A percentile compares a stretch with the other conserved stretches of the same genome.
Conservation (phyloP, 2,888 invertebrate genomes). For the Epistrophe grossulariae region DNA sequence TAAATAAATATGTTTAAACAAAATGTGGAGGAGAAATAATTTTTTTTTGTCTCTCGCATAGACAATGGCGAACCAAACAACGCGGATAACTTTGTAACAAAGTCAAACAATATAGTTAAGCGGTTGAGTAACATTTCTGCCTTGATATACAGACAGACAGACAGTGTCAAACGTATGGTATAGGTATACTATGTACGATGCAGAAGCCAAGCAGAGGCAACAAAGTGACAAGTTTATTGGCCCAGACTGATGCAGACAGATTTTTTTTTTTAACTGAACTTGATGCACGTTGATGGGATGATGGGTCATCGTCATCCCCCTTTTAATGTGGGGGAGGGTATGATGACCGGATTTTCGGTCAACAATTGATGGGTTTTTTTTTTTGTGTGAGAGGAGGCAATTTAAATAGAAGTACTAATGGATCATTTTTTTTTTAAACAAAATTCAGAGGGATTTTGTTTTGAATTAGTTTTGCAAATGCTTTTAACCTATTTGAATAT, state of each 20-base stretch:
- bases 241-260: slow-evolving; percentile 59
- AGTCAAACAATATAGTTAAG: slow-evolving; percentile 56
- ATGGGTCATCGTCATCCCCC: slow-evolving; percentile 4
- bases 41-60: too few relatives aligned
- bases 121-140: slow-evolving; percentile 37
- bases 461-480: slow-evolving; percentile 1
- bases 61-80: slow-evolving; percentile 6
- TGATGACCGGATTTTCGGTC: slow-evolving; percentile 38
- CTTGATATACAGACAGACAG: slow-evolving; percentile 12
- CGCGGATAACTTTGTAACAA: slow-evolving; percentile 20
- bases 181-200: background rate
- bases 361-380: slow-evolving; percentile 54
- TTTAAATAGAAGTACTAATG: slow-evolving; percentile 14
- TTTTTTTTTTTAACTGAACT: slow-evolving; percentile 56
- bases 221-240: slow-evolving; percentile 70
- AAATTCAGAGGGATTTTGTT: background rate
- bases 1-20: slow-evolving; percentile 27
- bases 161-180: background rate
- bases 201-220: slow-evolving; percentile 14
- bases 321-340: background rate
- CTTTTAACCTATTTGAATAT: background rate
- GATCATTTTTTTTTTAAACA: background rate
- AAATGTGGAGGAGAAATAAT: too few relatives aligned
- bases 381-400: background rate
- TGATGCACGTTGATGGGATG: slow-evolving; percentile 9